Evolutionary conservation across 2,113 vertebrate species (phyloP).

Genomic region (Thunnus thynnus): DNA sequence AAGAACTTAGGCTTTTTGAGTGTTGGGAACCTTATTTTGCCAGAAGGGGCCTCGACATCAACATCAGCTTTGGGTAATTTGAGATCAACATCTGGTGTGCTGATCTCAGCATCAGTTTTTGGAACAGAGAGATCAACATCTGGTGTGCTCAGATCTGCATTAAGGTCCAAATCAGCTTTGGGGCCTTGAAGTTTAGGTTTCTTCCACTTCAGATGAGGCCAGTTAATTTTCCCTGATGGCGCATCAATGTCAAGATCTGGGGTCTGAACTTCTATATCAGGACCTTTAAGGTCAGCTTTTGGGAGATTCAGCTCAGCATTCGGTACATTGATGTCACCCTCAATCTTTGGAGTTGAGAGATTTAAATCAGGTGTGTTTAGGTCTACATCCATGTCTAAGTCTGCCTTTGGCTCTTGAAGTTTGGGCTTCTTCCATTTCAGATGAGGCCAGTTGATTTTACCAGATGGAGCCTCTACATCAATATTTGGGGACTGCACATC

Average conservation of each 20-base stretch:
- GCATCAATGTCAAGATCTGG: slow-evolving; percentile 63
- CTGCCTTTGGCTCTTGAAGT: slow-evolving; percentile 58
- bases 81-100: slow-evolving; percentile 59
- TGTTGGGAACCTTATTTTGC: slow-evolving; percentile 61
- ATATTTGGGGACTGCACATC: slow-evolving; percentile 45
- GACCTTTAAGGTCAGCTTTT: slow-evolving; percentile 53
- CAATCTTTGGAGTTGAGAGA: slow-evolving; percentile 63
- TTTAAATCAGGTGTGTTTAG: slow-evolving; percentile 56
- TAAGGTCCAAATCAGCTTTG: slow-evolving; percentile 54
- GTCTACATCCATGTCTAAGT: slow-evolving; percentile 48
- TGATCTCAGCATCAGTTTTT: slow-evolving; percentile 61
- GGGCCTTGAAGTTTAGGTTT: slow-evolving; percentile 63
- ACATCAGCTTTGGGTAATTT: slow-evolving; percentile 5
- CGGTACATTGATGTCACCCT: slow-evolving; percentile 64
- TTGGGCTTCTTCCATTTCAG: slow-evolving; percentile 68
- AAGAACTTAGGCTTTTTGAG: slow-evolving; percentile 61
- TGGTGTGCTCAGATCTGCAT: slow-evolving; percentile 59
- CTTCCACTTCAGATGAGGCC: slow-evolving; percentile 71
- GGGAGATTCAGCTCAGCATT: slow-evolving; percentile 69
- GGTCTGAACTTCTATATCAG: slow-evolving; percentile 54
- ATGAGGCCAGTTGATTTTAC: slow-evolving; percentile 75
- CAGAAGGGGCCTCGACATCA: slow-evolving; percentile 43
- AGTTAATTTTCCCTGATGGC: slow-evolving; percentile 66
- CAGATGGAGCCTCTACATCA: slow-evolving; percentile 37
- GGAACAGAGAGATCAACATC: slow-evolving; percentile 66